Evolutionary conservation across 2,797 vertebrate genomes (phyloP).

Genomic region (Monodelphis domestica): DNA sequence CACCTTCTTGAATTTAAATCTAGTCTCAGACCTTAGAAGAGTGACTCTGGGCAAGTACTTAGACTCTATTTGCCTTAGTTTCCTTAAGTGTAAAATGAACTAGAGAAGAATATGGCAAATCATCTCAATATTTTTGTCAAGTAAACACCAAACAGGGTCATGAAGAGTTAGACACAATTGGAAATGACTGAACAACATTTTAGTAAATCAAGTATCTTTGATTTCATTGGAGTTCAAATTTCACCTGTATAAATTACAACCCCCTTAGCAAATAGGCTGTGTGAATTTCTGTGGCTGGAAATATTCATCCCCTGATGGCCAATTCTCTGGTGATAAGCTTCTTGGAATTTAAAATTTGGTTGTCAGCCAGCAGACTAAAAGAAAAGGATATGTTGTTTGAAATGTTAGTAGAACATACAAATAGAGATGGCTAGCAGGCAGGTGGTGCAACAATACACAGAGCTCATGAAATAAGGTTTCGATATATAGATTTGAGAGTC

Average conservation of each 20-base stretch:
- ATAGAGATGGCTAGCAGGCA: not conserved
- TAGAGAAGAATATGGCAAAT: not conserved
- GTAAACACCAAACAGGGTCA: not conserved
- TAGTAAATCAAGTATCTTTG: not conserved
- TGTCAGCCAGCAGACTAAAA: conserved; percentile 24
- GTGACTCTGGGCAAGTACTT: not conserved
- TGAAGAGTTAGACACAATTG: not conserved
- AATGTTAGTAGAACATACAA: not conserved
- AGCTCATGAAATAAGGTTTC: not conserved
- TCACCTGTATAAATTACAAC: not conserved
- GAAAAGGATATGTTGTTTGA: not conserved
- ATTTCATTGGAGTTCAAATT: not conserved
- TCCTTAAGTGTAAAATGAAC: not conserved
- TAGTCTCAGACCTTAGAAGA: not conserved
- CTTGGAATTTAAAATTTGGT: not conserved
- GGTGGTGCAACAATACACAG: not conserved
- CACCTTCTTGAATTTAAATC: not conserved
- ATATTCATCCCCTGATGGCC: not conserved
- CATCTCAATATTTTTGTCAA: not conserved
- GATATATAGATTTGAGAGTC: not conserved
- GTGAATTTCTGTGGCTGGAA: not conserved
- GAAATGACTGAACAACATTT: not conserved
- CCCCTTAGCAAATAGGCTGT: not conserved
- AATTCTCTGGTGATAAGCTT: not conserved
- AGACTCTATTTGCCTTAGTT: not conserved